These are phyloP conservation scores for Rhinolophus ferrumequinum DNA, from an alignment of 2,113 vertebrate species.

Conservation along the genomic window DNA sequence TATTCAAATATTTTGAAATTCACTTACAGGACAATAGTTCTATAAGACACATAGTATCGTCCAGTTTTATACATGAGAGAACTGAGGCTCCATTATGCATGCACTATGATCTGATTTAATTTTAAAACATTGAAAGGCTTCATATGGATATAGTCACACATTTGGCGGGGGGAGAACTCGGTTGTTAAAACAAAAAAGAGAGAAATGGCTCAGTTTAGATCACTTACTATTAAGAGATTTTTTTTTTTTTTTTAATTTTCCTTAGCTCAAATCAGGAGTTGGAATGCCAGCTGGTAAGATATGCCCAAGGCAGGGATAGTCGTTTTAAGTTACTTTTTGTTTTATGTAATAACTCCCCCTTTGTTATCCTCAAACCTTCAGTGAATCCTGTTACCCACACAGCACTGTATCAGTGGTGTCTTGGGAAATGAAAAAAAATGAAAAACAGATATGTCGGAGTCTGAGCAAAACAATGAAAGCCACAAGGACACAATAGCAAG, in stretches of 20 bases:
- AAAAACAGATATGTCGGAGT: background rate
- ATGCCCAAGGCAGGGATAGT: background rate
- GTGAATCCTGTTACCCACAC: background rate
- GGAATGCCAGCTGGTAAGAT: background rate
- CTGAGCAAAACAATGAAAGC: background rate
- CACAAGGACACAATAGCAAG: background rate
- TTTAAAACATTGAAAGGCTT: background rate
- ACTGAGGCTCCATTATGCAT: background rate
- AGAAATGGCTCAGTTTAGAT: background rate
- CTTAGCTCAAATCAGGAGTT: background rate
- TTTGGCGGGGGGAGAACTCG: too few species aligned
- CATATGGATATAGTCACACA: background rate
- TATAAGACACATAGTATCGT: background rate
- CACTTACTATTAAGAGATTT: background rate
- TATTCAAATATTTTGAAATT: background rate
- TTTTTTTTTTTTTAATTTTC: background rate
- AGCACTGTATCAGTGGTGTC: background rate
- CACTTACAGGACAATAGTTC: background rate
- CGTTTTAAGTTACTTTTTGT: background rate
- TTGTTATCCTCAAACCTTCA: background rate
- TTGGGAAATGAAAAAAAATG: background rate
- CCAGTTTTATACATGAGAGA: background rate
- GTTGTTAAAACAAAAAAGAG: background rate
- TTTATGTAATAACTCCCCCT: background rate
- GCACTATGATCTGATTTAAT: background rate